Percentiles rank a stretch among this genome's conserved stretches.
phyloP scores from a whole-genome alignment of 2,113 vertebrate genomes.

The Ageneiosus marmoratus region DNA sequence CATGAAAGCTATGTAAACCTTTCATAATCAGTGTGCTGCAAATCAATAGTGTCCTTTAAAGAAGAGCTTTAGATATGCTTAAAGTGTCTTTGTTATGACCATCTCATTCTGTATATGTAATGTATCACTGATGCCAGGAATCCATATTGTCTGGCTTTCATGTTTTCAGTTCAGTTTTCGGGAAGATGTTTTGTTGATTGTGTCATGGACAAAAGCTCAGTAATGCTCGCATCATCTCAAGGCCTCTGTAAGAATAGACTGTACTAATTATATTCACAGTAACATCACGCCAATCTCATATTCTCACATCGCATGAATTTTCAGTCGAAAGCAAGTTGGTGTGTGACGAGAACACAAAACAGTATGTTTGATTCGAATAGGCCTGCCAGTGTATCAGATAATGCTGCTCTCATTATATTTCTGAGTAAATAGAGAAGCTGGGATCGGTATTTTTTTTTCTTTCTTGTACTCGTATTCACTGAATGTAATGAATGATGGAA shows the following conservation, averaged over 20 bases:
- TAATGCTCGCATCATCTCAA: slow-evolving; percentile 7
- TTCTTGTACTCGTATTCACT: slow-evolving; percentile 79
- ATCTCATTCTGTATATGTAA: slow-evolving; percentile 35
- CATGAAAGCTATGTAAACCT: slow-evolving; percentile 47
- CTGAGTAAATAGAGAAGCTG: slow-evolving; percentile 30
- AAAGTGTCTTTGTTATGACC: slow-evolving; percentile 16
- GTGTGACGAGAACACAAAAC: slow-evolving; percentile 4
- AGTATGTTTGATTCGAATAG: slow-evolving; percentile 10
- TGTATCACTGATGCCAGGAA: slow-evolving; percentile 11
- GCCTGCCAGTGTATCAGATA: slow-evolving; percentile 34
- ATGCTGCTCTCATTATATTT: slow-evolving; percentile 57
- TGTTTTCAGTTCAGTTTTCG: neutral
- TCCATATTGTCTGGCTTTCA: slow-evolving; percentile 14
- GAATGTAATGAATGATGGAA: slow-evolving; percentile 90
- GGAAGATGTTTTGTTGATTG: slow-evolving; percentile 12
- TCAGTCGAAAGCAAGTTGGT: neutral
- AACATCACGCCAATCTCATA: neutral
- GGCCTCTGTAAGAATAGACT: slow-evolving; percentile 7
- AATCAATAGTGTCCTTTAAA: slow-evolving; percentile 35
- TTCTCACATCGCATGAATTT: slow-evolving; percentile 1
- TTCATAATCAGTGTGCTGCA: slow-evolving; percentile 42
- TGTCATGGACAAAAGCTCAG: slow-evolving; percentile 26
- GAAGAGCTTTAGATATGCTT: slow-evolving; percentile 32
- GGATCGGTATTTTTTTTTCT: slow-evolving; percentile 40
- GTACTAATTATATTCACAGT: slow-evolving; percentile 8